Base-by-base conservation (phyloP, 2,113 vertebrate genomes). In the Tympanuchus pallidicinctus region DNA sequence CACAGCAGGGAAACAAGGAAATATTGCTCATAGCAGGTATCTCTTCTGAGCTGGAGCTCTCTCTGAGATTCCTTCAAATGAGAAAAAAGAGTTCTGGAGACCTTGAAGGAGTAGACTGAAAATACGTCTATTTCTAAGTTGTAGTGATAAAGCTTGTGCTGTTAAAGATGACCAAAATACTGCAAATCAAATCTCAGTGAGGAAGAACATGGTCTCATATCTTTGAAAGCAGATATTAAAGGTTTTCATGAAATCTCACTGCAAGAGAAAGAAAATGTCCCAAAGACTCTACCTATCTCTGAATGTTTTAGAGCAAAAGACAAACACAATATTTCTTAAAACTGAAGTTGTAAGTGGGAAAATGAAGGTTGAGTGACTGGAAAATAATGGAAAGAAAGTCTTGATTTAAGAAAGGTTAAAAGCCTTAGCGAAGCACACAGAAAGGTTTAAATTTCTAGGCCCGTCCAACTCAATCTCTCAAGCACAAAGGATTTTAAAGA, bases 101-200 rank as follows among this genome's bases (percentile, higher is more conserved):
- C 28, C 47, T 88, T 87, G 71, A 82, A 90, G 65, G 3, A 61
- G 43, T 7, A 48, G 21, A 20, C 45, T 34, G 48, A 42, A 95
- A 82, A 78, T 72, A 83, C 13, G n/a, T 61, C 40, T 52, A 61
- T 21, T 69, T 17, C 15, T 65, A 80, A 54, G 24, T n/a, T 85
- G 66, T 56, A 73, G 48, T 32, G 70, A 83, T 60, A 77, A 84
- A 85, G 8, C 71, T 92, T 91, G 36, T 77, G 36, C 28, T 76
- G 24, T 92, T 94, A 93, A 79, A 64, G 71, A 89, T 94, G 64
- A 82, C 75, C 84, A 60, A 79, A 94, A 91, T 88, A 89, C 28
- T 77, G 50, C 63, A 96, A 92, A 96, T 91, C 80, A 88, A 96
- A 92, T 95, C 85, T 91, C 47, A 17, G 10, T 82, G 38, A 45